Evolutionary conservation across 2,113 vertebrate species (phyloP).

Genomic region (Thinocorus orbignyianus): DNA sequence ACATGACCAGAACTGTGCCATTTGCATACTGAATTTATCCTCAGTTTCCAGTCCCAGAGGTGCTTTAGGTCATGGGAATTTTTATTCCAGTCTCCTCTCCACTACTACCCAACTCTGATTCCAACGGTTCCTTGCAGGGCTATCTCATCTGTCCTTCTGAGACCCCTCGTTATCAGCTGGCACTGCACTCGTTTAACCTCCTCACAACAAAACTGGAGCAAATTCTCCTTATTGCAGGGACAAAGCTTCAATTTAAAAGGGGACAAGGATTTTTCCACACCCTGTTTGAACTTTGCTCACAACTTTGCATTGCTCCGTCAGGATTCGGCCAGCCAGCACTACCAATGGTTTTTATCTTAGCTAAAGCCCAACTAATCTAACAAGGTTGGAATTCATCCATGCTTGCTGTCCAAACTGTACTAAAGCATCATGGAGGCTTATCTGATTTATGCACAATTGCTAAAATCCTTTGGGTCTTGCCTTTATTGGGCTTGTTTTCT

Average conservation of each 20-base stretch:
- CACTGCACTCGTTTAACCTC: background rate
- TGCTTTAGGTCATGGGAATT: constrained; percentile 22
- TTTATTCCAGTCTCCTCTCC: background rate
- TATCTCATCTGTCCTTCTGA: background rate
- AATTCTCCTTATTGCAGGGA: background rate
- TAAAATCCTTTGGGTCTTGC: background rate
- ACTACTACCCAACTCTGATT: background rate
- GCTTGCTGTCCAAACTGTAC: background rate
- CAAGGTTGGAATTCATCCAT: background rate
- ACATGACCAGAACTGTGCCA: background rate
- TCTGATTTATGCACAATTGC: background rate
- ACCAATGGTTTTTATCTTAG: background rate
- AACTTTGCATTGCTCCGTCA: background rate
- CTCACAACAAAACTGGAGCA: background rate
- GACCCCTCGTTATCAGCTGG: background rate
- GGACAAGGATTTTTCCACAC: background rate
- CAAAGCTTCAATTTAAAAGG: background rate
- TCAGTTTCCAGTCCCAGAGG: constrained; percentile 1
- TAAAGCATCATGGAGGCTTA: background rate
- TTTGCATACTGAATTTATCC: background rate
- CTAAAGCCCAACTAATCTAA: background rate
- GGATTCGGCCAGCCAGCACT: background rate
- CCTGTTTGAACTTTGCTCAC: background rate
- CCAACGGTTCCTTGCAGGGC: background rate
- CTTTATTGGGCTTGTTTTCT: background rate